These are phyloP conservation scores for Barypeithes pellucidus DNA, from an alignment of 2,888 invertebrate genomes.

Conservation along the genomic window DNA sequence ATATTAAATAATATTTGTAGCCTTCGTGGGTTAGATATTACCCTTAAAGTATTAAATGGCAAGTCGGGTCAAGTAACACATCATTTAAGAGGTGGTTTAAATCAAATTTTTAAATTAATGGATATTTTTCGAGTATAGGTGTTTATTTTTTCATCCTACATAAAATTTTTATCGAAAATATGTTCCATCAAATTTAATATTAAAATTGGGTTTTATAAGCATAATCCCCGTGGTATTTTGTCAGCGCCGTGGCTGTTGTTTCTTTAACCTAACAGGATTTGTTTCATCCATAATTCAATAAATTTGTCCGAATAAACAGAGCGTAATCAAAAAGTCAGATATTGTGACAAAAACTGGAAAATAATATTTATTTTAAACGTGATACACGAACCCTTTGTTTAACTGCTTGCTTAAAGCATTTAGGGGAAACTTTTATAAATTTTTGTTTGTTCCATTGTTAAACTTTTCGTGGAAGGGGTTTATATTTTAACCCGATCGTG, in stretches of 20 bases:
- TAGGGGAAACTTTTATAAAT: not conserved
- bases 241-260: slow-evolving; percentile 26
- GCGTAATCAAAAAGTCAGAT: slow-evolving; percentile 1
- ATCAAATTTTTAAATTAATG: too few species aligned
- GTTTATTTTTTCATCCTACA: too few species aligned
- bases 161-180: too few species aligned
- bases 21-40: too few species aligned
- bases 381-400: not conserved
- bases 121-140: too few species aligned
- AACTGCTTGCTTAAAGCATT: not conserved
- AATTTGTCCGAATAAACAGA: slow-evolving; percentile 29
- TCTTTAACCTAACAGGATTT: slow-evolving; percentile 34
- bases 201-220: slow-evolving; percentile 10
- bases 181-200: slow-evolving; percentile 14
- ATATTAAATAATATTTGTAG: too few species aligned
- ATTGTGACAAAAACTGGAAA: not conserved
- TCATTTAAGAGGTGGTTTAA: too few species aligned
- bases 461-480: not conserved
- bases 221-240: slow-evolving; percentile 22
- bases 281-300: slow-evolving; percentile 38
- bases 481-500: too few species aligned
- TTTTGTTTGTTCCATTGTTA: slow-evolving; percentile 2
- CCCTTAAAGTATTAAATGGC: too few species aligned
- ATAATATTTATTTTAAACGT: not conserved
- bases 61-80: too few species aligned